Base-by-base conservation (phyloP, 2,888 invertebrate genomes). In the Allygus modestus region DNA sequence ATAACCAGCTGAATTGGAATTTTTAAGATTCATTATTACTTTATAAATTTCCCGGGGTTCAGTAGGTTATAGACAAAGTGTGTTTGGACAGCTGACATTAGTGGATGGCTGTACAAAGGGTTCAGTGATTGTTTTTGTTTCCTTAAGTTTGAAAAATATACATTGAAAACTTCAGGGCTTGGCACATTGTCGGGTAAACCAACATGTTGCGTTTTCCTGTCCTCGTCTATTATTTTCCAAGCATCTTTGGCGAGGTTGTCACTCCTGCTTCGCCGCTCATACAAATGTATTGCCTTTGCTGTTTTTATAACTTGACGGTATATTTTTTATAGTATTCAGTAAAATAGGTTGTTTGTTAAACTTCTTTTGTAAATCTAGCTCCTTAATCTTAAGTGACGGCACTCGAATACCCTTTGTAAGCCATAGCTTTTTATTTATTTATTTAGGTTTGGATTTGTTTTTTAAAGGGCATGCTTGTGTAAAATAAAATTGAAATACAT, bases 281-380 rank as follows among this genome's bases (percentile, higher is more conserved):
- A 9, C 9, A 41, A 2, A 28, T 73, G 20, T 1, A 28, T 28
- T 41, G 37, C 37, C n/a, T n/a, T n/a, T n/a, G 73, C 1, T 5
- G 41, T 28, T 23, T 73, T 41, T 73, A 41, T 41, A 41, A 73
- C 20, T 73, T 20, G 4, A 17, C 37, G 7, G 28, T 73, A 9
- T 37, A 41, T 33, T 69, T 73, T 37, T 23, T 73, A 12, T 73
- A 73, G 41, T 20, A 73, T 5, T 73, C 17, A 4, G 1, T 37
- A 23, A 73, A 73, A 2, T 41, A 5, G 7, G 1, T 17, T 7
- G n/a, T 73, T 41, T 73, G n/a, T 73, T 73, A 73, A 73, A 15
- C 41, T 41, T 41, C 20, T 28, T 73, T 73, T 73, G 23, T 5
- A 73, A 73, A 43, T 73, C 73, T 4, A 73, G 41, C 4, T 73